Evolutionary conservation across 2,797 vertebrate species (phyloP).

Genomic region (Neomorphus geoffroyi): DNA sequence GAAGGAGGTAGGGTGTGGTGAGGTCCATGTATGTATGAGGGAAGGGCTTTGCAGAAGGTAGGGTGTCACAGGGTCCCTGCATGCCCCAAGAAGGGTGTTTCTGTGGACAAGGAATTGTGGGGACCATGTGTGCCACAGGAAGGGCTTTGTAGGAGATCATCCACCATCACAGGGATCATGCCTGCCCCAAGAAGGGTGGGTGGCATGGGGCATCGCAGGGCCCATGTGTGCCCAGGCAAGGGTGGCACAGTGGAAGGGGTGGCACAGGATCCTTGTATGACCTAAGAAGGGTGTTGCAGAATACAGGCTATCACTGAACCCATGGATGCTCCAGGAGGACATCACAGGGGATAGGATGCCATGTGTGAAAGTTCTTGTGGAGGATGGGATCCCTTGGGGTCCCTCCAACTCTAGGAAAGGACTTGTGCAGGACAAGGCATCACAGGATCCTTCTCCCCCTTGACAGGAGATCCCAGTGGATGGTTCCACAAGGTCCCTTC

Average conservation of each 20-base stretch:
- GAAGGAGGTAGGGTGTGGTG: rapidly evolving
- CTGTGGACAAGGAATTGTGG: rapidly evolving
- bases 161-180: rapidly evolving
- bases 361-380: not conserved
- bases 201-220: no score
- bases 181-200: rapidly evolving
- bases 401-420: not conserved
- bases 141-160: not conserved
- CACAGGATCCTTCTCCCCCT: rapidly evolving
- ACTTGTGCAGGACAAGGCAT: rapidly evolving
- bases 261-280: not conserved
- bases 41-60: not conserved
- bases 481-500: rapidly evolving
- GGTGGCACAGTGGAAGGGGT: not conserved
- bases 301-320: not conserved
- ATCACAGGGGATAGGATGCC: rapidly evolving
- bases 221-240: not conserved
- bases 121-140: rapidly evolving
- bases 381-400: not conserved
- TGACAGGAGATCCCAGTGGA: not conserved
- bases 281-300: not conserved
- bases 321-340: not conserved
- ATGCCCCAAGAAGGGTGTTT: rapidly evolving
- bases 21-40: rapidly evolving
- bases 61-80: not conserved